A percentile compares a stretch with the other conserved stretches of the same genome.
Evolutionary conservation across 1,140 invertebrate species (phyloP).

Genomic region (Schlechtendalia chinensis): DNA sequence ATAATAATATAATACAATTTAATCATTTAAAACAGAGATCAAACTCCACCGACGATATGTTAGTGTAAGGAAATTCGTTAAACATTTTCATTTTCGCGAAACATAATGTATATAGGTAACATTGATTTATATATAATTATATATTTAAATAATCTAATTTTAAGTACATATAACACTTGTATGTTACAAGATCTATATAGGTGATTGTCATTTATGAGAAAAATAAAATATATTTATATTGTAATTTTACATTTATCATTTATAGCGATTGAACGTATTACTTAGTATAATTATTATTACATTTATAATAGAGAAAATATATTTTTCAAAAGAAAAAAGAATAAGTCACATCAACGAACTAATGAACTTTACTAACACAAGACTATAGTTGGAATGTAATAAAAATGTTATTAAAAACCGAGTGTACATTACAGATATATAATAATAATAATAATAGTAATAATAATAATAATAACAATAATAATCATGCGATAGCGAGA

Average conservation of each 20-base stretch:
- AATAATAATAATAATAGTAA: neutral
- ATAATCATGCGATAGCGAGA: neutral
- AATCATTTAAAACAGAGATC: slow-evolving; percentile 33
- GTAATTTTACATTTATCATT: slow-evolving; percentile 9
- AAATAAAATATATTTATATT: slow-evolving; percentile 28
- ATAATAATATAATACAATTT: slow-evolving; percentile 22
- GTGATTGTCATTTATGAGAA: slow-evolving; percentile 43
- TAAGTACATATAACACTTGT: slow-evolving; percentile 11
- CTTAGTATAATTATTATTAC: slow-evolving; percentile 9
- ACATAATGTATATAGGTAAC: slow-evolving; percentile 37
- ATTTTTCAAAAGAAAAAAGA: neutral
- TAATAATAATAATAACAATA: neutral
- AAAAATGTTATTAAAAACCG: neutral
- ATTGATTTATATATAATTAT: slow-evolving; percentile 32
- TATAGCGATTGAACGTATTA: slow-evolving; percentile 12
- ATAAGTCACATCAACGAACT: slow-evolving; percentile 17
- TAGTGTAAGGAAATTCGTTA: slow-evolving; percentile 48
- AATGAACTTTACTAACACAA: neutral
- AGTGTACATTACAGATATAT: neutral
- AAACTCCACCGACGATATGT: slow-evolving; percentile 47
- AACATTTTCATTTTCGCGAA: slow-evolving; percentile 32
- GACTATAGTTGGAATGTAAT: slow-evolving; percentile 18
- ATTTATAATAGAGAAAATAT: slow-evolving; percentile 28
- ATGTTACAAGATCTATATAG: slow-evolving; percentile 4
- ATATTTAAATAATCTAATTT: neutral